Evolutionary conservation across 2,797 vertebrate genomes (phyloP), one percentile per base, ranked within the genome.

Genomic region (Hydrolagus colliei): DNA sequence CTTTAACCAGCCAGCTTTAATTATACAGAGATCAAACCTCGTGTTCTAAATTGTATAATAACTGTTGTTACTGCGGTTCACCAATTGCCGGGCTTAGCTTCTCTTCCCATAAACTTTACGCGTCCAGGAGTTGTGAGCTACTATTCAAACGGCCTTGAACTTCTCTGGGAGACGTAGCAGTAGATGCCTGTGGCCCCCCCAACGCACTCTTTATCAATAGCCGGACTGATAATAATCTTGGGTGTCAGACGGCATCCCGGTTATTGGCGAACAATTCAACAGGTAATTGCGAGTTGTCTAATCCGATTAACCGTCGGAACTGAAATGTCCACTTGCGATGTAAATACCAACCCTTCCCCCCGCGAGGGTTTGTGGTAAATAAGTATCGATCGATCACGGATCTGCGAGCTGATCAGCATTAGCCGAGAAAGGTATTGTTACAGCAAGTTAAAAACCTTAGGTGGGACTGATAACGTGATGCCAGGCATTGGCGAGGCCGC

Each of bases 21-120:
- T 71, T 84, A 84, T 71, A 71, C 9, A 68, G 79, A 84, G 79
- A 84, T 68, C 65, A 68, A 63, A 41, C 32, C 62, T 68, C 27
- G 6, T 67, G 63, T 67, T 68, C 79, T 32, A 12, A 52, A 10
- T 71, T 84, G 52, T 35, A 71, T 71, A 61, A 84, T 52, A 41
- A 18, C 79, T 35, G 63, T 27, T 35, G 27, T 82, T 32, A 18
- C 13, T 14, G 78, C 32, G 32, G 35, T 71, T 35, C 32, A 13
- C 13, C 52, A 67, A 18, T 35, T 20, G 22, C 61, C 20, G 22
- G 77, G n/a, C 13, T 79, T 79, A 65, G 63, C 63, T 79, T 8
- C 63, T 27, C 20, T 68, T 67, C 61, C 41, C 4, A 71, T 12
- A 5, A 18, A 68, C 65, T 68, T 35, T 18, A 67, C 67, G 68